phyloP scores from a whole-genome alignment of 1,140 invertebrate species.

The Drosophila kikkawai region DNA sequence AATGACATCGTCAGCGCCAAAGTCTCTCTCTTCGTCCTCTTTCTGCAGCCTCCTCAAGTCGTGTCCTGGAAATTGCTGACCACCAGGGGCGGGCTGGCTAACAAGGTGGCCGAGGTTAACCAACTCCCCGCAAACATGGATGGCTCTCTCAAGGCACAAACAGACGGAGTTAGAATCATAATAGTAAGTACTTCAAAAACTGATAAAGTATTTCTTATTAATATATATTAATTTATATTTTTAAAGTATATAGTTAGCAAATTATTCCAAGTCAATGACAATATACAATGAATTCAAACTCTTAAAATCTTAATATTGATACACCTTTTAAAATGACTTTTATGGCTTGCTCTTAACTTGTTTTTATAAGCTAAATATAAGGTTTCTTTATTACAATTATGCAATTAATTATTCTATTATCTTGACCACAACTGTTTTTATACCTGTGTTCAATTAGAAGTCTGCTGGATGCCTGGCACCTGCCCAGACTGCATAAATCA shows the following conservation, averaged over 20 bases:
- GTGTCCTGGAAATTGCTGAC: conserved; percentile 53
- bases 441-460: conserved; percentile 30
- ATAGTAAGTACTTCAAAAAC: background rate
- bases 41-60: conserved; percentile 5
- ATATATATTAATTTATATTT: too few species aligned
- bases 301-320: background rate
- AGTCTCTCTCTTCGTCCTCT: background rate
- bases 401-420: background rate
- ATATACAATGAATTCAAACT: background rate
- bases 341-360: background rate
- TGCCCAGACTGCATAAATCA: conserved; percentile 61
- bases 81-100: conserved; percentile 32
- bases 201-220: background rate
- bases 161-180: background rate
- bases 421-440: background rate
- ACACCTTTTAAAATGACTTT: background rate
- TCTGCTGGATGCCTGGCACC: conserved; percentile 36
- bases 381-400: background rate
- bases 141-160: background rate
- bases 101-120: conserved; percentile 13
- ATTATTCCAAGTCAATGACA: background rate
- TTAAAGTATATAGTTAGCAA: background rate
- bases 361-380: background rate
- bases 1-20: conserved; percentile 48
- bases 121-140: conserved; percentile 1